These are phyloP conservation scores for Rhombomys opimus DNA, from an alignment of 2,113 vertebrate genomes.

Conservation along the genomic window DNA sequence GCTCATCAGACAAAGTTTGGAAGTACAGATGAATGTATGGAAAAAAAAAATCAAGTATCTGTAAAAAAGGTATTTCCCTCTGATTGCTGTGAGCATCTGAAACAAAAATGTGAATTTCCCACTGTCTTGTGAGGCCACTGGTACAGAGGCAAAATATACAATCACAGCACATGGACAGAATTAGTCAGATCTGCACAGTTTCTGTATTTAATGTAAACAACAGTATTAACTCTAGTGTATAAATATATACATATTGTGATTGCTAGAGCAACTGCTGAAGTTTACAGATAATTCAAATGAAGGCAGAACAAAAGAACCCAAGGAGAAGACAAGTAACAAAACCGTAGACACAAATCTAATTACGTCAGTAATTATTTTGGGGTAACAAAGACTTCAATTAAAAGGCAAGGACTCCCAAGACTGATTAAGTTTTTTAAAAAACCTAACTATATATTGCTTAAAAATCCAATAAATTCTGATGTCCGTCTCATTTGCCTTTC, in stretches of 20 bases:
- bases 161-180: not conserved
- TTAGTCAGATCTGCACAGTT: not conserved
- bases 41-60: no score
- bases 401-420: not conserved
- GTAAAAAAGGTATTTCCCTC: no score
- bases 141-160: not conserved
- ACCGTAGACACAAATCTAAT: not conserved
- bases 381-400: not conserved
- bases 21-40: no score
- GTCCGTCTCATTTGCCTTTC: no score
- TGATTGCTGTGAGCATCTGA: not conserved
- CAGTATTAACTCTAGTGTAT: not conserved
- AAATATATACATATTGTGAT: not conserved
- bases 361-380: not conserved
- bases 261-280: not conserved
- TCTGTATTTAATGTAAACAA: no score
- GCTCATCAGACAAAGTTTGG: not conserved
- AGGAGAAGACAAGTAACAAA: constrained; percentile 20
- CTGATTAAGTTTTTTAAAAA: not conserved
- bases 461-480: no score
- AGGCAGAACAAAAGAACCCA: not conserved
- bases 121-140: not conserved
- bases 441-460: not conserved
- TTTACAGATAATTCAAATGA: constrained; percentile 2
- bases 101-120: not conserved